Evolutionary conservation across 2,888 invertebrate genomes (phyloP).

Genomic region (Deilephila porcellus): DNA sequence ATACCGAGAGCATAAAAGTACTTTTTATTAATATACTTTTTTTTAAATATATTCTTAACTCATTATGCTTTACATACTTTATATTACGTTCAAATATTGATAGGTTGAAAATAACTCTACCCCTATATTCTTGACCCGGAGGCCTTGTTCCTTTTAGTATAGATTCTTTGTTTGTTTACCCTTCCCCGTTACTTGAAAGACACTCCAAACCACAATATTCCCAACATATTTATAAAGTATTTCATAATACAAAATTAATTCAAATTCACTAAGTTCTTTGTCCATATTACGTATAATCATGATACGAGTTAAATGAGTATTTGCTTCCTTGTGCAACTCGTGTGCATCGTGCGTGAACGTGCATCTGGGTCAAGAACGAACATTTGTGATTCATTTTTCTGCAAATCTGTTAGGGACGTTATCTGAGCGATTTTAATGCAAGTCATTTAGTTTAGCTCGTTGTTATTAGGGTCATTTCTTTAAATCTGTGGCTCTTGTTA

Average conservation of each 20-base stretch:
- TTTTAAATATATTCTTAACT: too few species aligned
- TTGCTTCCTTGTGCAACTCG: conserved; percentile 42
- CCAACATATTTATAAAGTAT: not conserved
- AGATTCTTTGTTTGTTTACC: too few species aligned
- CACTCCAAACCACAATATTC: not conserved
- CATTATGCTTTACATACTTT: too few species aligned
- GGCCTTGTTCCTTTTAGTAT: too few species aligned
- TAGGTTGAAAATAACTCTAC: too few species aligned
- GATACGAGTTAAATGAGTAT: conserved; percentile 1
- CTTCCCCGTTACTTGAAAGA: too few species aligned
- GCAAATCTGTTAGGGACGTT: conserved; percentile 45
- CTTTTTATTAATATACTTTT: too few species aligned
- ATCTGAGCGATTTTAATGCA: conserved; percentile 24
- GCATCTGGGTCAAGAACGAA: conserved; percentile 63
- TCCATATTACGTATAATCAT: not conserved
- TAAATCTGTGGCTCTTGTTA: too few species aligned
- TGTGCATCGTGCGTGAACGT: conserved; percentile 46
- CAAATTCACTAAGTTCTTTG: not conserved
- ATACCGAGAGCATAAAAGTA: too few species aligned
- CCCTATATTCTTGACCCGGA: too few species aligned
- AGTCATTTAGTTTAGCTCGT: not conserved
- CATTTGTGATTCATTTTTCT: conserved; percentile 63
- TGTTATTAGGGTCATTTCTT: too few species aligned
- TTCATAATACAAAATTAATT: not conserved
- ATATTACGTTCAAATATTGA: too few species aligned